phyloP scores from a whole-genome alignment of 2,888 invertebrate species.

The Thecophora atra region DNA sequence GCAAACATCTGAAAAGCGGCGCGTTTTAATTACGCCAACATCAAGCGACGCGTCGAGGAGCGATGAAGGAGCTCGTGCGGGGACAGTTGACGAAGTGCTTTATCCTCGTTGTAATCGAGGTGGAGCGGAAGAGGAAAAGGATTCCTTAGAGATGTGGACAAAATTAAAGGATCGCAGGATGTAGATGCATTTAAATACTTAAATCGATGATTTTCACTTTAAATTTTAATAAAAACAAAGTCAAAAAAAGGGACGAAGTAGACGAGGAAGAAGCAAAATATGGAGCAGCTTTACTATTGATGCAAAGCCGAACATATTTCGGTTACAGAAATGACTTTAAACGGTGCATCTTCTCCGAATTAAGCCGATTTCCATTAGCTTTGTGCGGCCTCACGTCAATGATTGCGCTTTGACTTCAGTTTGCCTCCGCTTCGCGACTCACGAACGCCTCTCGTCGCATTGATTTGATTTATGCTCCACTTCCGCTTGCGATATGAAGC shows the following conservation, averaged over 20 bases:
- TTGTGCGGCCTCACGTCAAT: background rate
- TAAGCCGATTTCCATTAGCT: slow-evolving; percentile 10
- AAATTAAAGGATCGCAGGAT: no score
- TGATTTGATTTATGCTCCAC: slow-evolving; percentile 62
- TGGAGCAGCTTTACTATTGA: background rate
- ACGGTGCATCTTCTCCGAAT: background rate
- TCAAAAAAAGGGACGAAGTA: no score
- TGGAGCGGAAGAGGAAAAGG: background rate
- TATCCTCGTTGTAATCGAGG: background rate
- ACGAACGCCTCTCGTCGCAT: slow-evolving; percentile 15
- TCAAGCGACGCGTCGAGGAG: background rate
- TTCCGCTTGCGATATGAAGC: slow-evolving; percentile 59
- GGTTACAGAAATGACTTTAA: background rate
- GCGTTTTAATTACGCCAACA: background rate
- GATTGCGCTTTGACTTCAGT: background rate
- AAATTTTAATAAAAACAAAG: no score
- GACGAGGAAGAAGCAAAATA: background rate
- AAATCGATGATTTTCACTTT: no score
- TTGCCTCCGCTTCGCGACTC: background rate
- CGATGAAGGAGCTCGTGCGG: no score
- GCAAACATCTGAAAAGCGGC: no score
- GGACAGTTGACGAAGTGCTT: background rate
- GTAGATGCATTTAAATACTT: no score
- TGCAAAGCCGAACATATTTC: background rate
- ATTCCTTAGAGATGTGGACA: background rate